These are phyloP conservation scores for Anthophora plumipes DNA, from an alignment of 2,888 invertebrate genomes.

Conservation along the genomic window DNA sequence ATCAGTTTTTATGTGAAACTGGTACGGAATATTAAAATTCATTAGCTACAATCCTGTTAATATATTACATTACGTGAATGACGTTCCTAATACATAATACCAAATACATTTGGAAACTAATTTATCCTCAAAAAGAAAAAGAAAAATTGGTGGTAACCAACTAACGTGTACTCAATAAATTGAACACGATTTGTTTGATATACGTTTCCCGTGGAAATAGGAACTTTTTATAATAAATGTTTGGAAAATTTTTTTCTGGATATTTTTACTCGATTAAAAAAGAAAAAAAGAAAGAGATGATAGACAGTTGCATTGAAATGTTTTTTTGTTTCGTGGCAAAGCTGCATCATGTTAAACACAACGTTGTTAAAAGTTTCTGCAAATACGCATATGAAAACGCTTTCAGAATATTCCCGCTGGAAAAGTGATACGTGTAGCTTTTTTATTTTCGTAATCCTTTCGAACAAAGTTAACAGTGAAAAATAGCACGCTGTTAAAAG, in stretches of 20 bases:
- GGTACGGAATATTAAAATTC: conserved; percentile 22
- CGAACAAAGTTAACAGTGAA: not conserved
- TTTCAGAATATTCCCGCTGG: not conserved
- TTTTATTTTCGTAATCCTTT: not conserved
- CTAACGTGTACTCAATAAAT: too few relatives aligned
- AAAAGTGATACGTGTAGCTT: not conserved
- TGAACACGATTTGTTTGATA: not conserved
- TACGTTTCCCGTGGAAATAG: too few relatives aligned
- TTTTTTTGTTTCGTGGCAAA: not conserved
- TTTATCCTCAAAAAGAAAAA: not conserved
- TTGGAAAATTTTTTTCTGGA: not conserved
- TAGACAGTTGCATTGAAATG: not conserved
- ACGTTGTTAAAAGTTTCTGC: conserved; percentile 15
- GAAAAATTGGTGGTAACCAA: too few relatives aligned
- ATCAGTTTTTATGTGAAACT: not conserved
- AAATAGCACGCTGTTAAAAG: conserved; percentile 19
- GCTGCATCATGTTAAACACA: not conserved
- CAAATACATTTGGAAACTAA: not conserved
- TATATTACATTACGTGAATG: not conserved
- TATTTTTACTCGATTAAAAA: not conserved
- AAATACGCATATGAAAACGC: not conserved
- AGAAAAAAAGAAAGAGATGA: not conserved
- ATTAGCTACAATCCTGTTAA: not conserved
- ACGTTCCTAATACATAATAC: not conserved
- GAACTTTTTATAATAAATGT: not conserved